phyloP scores from a whole-genome alignment of 2,888 invertebrate species.

The Leptinotarsa rubiginosa region DNA sequence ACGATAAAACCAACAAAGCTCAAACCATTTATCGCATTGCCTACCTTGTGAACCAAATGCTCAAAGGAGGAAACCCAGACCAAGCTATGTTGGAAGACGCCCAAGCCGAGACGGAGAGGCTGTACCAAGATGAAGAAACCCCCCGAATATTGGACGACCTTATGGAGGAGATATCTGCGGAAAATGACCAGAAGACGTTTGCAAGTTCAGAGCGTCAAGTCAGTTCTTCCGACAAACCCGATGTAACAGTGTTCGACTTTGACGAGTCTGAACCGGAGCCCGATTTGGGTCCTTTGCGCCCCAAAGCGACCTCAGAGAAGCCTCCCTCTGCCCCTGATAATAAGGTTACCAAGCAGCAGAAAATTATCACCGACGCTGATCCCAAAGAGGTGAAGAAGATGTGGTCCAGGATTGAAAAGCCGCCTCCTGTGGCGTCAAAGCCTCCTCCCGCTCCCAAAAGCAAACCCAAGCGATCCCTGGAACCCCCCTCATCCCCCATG shows the following conservation, averaged over 20 bases:
- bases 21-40: slow-evolving; percentile 4
- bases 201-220: background rate
- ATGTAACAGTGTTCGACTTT: slow-evolving; percentile 44
- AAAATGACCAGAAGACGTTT: slow-evolving; percentile 1
- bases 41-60: background rate
- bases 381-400: slow-evolving; percentile 8
- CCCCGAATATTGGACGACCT: too few species aligned
- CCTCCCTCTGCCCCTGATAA: background rate
- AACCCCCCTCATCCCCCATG: slow-evolving; percentile 9
- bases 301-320: slow-evolving; percentile 14
- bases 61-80: background rate
- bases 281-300: slow-evolving; percentile 31
- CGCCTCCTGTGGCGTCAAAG: background rate
- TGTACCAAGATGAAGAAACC: background rate
- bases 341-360: background rate
- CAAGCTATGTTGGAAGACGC: background rate
- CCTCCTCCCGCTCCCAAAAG: background rate
- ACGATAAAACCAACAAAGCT: background rate
- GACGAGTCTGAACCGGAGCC: slow-evolving; percentile 42
- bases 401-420: slow-evolving; percentile 15
- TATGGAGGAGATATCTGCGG: background rate
- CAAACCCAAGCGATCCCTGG: background rate
- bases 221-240: slow-evolving; percentile 26
- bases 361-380: background rate
- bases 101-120: background rate